phyloP scores from a whole-genome alignment of 1,140 invertebrate genomes.

The Nasonia giraulti region DNA sequence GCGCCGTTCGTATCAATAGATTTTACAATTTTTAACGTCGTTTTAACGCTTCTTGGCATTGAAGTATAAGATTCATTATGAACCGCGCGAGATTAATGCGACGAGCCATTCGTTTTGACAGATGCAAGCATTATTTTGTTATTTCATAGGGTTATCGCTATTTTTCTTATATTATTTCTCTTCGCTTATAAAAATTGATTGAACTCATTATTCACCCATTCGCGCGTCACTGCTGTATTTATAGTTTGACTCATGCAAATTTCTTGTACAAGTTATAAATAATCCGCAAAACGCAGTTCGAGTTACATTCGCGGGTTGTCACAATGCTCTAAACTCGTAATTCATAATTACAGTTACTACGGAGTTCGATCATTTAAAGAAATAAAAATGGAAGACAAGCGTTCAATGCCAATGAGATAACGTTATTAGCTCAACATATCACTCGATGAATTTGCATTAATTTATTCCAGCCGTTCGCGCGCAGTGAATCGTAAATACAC shows the following conservation, averaged over 20 bases:
- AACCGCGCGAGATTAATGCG: not conserved
- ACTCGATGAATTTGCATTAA: not conserved
- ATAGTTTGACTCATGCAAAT: not conserved
- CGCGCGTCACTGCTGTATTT: not conserved
- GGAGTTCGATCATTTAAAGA: not conserved
- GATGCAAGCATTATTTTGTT: not conserved
- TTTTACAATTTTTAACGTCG: not conserved
- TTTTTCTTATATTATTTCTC: not conserved
- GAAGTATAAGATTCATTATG: not conserved
- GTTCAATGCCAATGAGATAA: not conserved
- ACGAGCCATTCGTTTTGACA: not conserved
- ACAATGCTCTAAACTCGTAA: no score
- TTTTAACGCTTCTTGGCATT: not conserved
- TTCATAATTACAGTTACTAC: not conserved
- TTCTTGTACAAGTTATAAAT: no score
- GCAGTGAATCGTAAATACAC: not conserved
- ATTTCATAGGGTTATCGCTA: not conserved
- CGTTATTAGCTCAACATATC: not conserved
- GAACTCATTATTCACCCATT: not conserved
- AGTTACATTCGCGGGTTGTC: no score
- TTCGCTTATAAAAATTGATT: not conserved
- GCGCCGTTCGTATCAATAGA: no score
- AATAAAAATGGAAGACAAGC: not conserved
- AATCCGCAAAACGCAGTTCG: no score
- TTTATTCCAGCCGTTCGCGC: not conserved